phyloP scores from a whole-genome alignment of 2,888 invertebrate genomes.

The Criorhina ranunculi region DNA sequence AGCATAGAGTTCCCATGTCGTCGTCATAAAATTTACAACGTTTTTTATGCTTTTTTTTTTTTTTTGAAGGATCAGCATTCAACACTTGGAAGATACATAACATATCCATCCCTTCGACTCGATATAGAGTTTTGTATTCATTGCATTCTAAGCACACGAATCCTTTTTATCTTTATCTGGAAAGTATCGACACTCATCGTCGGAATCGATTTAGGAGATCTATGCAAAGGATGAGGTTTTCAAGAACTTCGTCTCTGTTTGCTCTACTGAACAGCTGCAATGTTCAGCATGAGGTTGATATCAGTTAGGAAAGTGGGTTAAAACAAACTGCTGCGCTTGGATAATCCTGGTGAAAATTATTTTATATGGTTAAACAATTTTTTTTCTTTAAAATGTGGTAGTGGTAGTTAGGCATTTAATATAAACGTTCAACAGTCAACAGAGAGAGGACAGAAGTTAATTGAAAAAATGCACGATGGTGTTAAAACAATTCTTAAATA shows the following conservation, averaged over 20 bases:
- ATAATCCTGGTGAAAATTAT: conserved; percentile 31
- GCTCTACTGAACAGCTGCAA: conserved; percentile 58
- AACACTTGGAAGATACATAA: conserved; percentile 42
- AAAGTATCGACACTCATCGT: conserved; percentile 65
- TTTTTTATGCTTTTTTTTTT: conserved; percentile 51
- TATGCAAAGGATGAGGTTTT: conserved; percentile 73
- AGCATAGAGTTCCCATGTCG: conserved; percentile 50
- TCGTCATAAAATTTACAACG: conserved; percentile 69
- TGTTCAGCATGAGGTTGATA: conserved; percentile 24
- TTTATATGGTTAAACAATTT: conserved; percentile 16
- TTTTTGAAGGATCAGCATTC: conserved; percentile 66
- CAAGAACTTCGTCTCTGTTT: conserved; percentile 59
- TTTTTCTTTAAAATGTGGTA: neutral
- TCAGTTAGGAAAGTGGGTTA: conserved; percentile 46
- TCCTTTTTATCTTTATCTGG: conserved; percentile 54
- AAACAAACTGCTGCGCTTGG: conserved; percentile 35
- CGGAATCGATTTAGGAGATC: conserved; percentile 72
- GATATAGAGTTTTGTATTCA: conserved; percentile 47
- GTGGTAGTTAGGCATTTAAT: too few species aligned
- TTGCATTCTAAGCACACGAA: conserved; percentile 68
- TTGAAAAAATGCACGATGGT: too few species aligned
- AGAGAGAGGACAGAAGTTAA: too few species aligned
- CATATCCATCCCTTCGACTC: neutral
- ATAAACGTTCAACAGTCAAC: too few species aligned
- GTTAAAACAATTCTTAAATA: too few species aligned